A percentile compares a stretch with the other conserved stretches of the same genome.
Conservation (phyloP, 2,797 vertebrate genomes). For the Liparis tanakae region DNA sequence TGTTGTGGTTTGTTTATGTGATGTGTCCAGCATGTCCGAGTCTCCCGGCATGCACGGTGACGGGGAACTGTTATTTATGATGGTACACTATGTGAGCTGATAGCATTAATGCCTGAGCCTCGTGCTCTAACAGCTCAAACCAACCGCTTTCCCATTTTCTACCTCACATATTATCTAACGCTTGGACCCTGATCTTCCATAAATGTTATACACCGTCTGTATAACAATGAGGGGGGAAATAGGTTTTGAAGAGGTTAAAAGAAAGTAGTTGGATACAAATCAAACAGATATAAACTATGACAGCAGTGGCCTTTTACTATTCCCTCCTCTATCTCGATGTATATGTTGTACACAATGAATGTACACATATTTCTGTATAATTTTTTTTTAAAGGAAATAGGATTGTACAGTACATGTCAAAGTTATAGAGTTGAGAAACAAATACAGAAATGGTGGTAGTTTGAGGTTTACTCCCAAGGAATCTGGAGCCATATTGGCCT, state of each 20-base stretch:
- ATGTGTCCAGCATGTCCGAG: background rate
- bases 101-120: slow-evolving; percentile 45
- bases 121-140: slow-evolving; percentile 69
- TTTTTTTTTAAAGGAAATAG: background rate
- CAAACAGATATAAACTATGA: slow-evolving; percentile 62
- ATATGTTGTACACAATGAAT: background rate
- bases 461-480: slow-evolving; percentile 56
- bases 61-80: slow-evolving; percentile 69
- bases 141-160: slow-evolving; percentile 55
- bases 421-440: background rate
- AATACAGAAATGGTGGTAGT: slow-evolving; percentile 33
- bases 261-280: slow-evolving; percentile 69
- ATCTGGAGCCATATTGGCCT: slow-evolving; percentile 49
- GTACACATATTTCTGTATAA: background rate
- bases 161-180: slow-evolving; percentile 54
- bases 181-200: slow-evolving; percentile 50
- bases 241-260: slow-evolving; percentile 65
- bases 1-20: background rate
- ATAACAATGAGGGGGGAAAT: slow-evolving; percentile 41
- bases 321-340: slow-evolving; percentile 17
- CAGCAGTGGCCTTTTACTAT: slow-evolving; percentile 53
- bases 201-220: slow-evolving; percentile 45
- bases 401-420: background rate
- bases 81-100: slow-evolving; percentile 27
- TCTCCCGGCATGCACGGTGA: background rate